Base-by-base conservation (phyloP, 2,113 vertebrate species). In the Bos javanicus region DNA sequence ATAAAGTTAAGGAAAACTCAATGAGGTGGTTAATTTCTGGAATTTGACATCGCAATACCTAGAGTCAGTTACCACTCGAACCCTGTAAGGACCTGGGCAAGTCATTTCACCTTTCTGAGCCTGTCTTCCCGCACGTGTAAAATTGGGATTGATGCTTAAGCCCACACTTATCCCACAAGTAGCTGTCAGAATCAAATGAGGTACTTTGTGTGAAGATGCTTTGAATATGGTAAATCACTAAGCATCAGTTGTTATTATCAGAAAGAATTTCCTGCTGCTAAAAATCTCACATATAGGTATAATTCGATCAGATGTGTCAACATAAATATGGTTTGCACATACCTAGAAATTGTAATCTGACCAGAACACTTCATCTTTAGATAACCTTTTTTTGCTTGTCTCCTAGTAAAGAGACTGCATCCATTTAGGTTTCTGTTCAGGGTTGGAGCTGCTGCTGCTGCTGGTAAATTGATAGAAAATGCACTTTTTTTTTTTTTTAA, bases 391-490 rank as follows among this genome's bases (percentile, higher is more conserved):
- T 91, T 59, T 84, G 90, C 30, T 94, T 98, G 93, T 96, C 91
- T 95, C 62, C 15, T 60, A 64, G 91, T 85, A 43, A 98, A 98
- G 94, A 95, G 19, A 83, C 67, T 48, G 95, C 60, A 90, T 50
- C 94, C 43, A 6, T 96, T 97, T 83, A 91, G 60, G 46, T 94
- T 96, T 59, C 93, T 84, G 80, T 91, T 43, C 96, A 95, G 89
- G n/a, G 33, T 46, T 91, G 60, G 43, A 76, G 97, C 64, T 71
- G n/a, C n/a, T 71, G n/a, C 64, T 48, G 48, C 48, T 71, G 64
- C 17, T 71, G 89, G 62, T 97, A 97, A 97, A 97, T 71, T 94
- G 96, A 95, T 86, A 57, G 36, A 83, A 50, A 76, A 76, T 43
- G 25, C 39, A 26, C 8, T 59, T 6, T 50, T 57, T 88, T 57